Conservation (phyloP, 2,888 invertebrate genomes). For the Pollenia amentaria region DNA sequence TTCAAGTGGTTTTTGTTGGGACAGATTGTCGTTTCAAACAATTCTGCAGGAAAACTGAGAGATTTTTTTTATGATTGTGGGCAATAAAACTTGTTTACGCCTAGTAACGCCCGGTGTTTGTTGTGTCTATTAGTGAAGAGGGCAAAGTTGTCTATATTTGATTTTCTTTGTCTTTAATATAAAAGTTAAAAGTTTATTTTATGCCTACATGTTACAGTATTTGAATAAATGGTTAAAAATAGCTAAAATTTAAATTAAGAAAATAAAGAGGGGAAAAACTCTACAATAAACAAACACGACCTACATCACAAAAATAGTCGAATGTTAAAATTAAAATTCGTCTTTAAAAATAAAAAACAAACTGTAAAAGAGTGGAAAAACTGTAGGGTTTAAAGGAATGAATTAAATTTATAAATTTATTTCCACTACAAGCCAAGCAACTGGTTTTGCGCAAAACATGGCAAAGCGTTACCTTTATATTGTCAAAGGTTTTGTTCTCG, state of each 20-base stretch:
- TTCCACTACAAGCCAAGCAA: too few relatives aligned
- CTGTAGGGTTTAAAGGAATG: not conserved
- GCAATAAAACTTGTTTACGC: constrained; percentile 72
- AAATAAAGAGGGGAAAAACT: not conserved
- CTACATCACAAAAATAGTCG: constrained; percentile 45
- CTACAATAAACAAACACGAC: constrained; percentile 47
- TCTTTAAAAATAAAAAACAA: not conserved
- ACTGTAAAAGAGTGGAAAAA: not conserved
- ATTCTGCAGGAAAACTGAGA: constrained; percentile 41
- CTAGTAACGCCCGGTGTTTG: constrained; percentile 74
- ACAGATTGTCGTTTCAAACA: not conserved
- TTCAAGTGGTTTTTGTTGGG: constrained; percentile 46
- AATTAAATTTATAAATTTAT: too few relatives aligned
- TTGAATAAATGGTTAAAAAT: not conserved
- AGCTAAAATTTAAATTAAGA: constrained; percentile 2
- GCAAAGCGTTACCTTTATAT: too few relatives aligned
- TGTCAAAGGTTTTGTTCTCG: too few relatives aligned
- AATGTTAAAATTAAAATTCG: constrained; percentile 17
- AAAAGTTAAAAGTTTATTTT: constrained; percentile 4
- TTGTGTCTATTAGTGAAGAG: constrained; percentile 31
- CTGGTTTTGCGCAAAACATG: too few relatives aligned
- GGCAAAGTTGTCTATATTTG: constrained; percentile 6
- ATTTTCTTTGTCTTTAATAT: not conserved
- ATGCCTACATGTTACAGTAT: not conserved
- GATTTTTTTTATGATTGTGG: constrained; percentile 69